Evolutionary conservation across 2,888 invertebrate genomes (phyloP).

Genomic region (Ypsolopha scabrella): DNA sequence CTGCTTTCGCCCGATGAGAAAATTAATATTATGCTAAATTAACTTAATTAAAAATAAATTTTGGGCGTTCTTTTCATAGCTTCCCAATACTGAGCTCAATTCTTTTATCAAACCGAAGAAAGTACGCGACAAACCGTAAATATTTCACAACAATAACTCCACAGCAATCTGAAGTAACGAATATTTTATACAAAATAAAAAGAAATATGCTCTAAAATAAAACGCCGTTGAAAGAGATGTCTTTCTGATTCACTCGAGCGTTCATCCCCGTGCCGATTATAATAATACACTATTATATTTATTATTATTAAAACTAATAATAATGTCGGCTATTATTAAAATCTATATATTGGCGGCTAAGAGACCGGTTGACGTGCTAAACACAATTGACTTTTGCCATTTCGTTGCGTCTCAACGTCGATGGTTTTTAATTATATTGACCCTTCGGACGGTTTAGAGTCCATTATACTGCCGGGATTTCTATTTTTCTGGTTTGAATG

Average conservation of each 20-base stretch:
- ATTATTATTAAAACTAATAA: conserved; percentile 35
- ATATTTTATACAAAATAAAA: conserved; percentile 18
- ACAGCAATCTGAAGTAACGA: conserved; percentile 13
- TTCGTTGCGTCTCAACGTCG: conserved; percentile 58
- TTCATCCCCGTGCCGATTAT: conserved; percentile 52
- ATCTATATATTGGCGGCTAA: conserved; percentile 34
- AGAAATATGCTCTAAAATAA: conserved; percentile 21
- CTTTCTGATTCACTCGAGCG: conserved; percentile 58
- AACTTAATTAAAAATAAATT: too few species aligned
- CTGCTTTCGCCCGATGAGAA: too few species aligned
- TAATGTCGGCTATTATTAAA: conserved; percentile 48
- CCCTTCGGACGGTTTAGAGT: conserved; percentile 43
- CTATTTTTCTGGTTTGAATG: conserved; percentile 7
- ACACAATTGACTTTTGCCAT: conserved; percentile 66
- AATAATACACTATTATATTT: conserved; percentile 51
- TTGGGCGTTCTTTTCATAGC: too few species aligned
- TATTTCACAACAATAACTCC: conserved; percentile 7
- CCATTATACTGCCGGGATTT: conserved; percentile 35
- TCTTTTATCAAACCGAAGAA: neutral
- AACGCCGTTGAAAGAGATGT: conserved; percentile 43
- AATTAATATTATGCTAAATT: too few species aligned
- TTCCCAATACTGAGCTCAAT: too few species aligned
- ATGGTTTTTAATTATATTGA: conserved; percentile 57
- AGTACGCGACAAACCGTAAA: conserved; percentile 4
- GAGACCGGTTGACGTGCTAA: conserved; percentile 34